phyloP scores from a whole-genome alignment of 2,113 vertebrate genomes.

The Camelus dromedarius region DNA sequence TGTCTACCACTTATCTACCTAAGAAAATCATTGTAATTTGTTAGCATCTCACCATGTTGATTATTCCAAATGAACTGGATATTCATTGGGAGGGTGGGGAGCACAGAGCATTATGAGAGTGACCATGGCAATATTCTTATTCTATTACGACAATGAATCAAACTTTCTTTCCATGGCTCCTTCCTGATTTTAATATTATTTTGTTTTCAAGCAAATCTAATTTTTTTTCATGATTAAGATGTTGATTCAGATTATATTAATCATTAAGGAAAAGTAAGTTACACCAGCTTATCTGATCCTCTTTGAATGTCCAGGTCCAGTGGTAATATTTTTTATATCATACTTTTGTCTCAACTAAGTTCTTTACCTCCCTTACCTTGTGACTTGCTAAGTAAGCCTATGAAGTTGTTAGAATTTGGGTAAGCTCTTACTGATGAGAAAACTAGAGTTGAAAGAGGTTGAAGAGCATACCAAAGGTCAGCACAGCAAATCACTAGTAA shows the following conservation, averaged over 20 bases:
- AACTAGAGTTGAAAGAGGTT: conserved; percentile 32
- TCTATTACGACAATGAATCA: neutral
- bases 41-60: neutral
- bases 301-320: neutral
- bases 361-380: neutral
- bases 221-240: conserved; percentile 12
- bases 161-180: neutral
- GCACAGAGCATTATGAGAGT: neutral
- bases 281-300: neutral
- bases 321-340: neutral
- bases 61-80: neutral
- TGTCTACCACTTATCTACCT: neutral
- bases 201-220: conserved; percentile 32
- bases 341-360: neutral
- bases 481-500: conserved; percentile 51
- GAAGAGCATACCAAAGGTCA: conserved; percentile 60
- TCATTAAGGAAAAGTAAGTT: conserved; percentile 1
- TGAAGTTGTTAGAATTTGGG: neutral
- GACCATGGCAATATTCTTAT: neutral
- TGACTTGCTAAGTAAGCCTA: neutral
- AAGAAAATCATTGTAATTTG: neutral
- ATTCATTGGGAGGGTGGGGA: neutral
- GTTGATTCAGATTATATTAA: neutral
- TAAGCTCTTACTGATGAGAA: conserved; percentile 40
- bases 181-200: neutral